phyloP scores from a whole-genome alignment of 2,797 vertebrate species.

The Enteromius argenteus region DNA sequence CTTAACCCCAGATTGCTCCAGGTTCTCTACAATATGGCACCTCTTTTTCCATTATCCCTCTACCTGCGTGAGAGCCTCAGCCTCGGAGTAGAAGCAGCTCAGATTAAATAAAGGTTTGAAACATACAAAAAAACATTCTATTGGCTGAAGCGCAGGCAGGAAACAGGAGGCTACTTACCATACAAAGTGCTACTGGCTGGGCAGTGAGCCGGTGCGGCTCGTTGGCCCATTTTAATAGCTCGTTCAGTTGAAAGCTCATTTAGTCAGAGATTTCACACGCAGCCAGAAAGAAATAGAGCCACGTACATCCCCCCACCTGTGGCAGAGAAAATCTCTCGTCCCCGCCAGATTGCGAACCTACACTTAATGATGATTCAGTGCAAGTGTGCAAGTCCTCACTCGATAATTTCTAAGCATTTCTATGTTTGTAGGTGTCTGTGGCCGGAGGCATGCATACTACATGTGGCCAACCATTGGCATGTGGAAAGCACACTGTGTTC shows the following conservation, averaged over 20 bases:
- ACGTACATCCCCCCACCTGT: conserved; percentile 22
- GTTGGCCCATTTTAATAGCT: conserved; percentile 46
- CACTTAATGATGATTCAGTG: conserved; percentile 44
- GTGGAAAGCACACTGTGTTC: background rate
- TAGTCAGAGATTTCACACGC: conserved; percentile 42
- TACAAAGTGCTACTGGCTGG: conserved; percentile 47
- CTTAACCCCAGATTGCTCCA: conserved; percentile 46
- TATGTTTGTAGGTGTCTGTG: conserved; percentile 34
- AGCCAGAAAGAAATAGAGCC: conserved; percentile 12
- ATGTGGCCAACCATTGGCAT: conserved; percentile 21
- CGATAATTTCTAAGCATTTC: conserved; percentile 25
- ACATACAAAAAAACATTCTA: conserved; percentile 2
- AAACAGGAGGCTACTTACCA: conserved; percentile 50
- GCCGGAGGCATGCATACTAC: background rate
- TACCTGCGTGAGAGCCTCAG: conserved; percentile 15
- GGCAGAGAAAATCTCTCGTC: background rate
- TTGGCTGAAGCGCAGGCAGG: conserved; percentile 31
- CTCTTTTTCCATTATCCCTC: conserved; percentile 36
- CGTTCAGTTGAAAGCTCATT: conserved; percentile 42
- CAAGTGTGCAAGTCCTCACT: background rate
- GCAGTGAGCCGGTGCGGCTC: conserved; percentile 35
- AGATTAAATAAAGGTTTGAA: conserved; percentile 45
- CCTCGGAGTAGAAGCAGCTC: conserved; percentile 9
- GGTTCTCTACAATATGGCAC: conserved; percentile 26
- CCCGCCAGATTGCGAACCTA: conserved; percentile 20